Conservation (phyloP, 2,888 invertebrate species). For the Chaetogeoica ovagalla region DNA sequence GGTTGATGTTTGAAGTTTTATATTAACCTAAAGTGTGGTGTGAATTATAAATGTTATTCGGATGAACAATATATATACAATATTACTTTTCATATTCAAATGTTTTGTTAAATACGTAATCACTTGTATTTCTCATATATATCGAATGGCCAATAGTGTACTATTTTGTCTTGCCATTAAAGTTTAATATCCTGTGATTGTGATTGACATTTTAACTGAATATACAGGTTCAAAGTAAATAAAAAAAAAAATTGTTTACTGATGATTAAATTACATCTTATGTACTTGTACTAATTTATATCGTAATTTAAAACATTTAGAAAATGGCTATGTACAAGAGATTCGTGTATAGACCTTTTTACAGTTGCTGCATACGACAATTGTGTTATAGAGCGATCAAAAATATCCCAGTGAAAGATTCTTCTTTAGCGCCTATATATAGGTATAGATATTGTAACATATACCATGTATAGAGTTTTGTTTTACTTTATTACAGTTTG, state of each 20-base stretch:
- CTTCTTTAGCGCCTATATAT: constrained; percentile 24
- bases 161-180: too few relatives aligned
- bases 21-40: too few relatives aligned
- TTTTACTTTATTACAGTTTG: background rate
- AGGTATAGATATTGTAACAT: constrained; percentile 31
- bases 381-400: constrained; percentile 18
- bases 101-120: too few relatives aligned
- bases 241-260: background rate
- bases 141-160: too few relatives aligned
- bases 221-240: too few relatives aligned
- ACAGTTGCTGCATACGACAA: constrained; percentile 7
- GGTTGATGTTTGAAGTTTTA: too few relatives aligned
- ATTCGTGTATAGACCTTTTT: constrained; percentile 17
- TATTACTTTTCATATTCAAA: too few relatives aligned
- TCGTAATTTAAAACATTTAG: background rate
- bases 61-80: too few relatives aligned
- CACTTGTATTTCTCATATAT: too few relatives aligned
- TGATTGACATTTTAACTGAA: too few relatives aligned
- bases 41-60: too few relatives aligned
- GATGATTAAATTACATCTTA: background rate
- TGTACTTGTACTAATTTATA: background rate
- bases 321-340: constrained; percentile 37
- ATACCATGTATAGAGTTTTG: background rate
- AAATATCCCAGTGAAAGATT: background rate
- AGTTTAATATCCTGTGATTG: too few relatives aligned